Conservation (phyloP, 1,140 invertebrate species). For the Melitaea cinxia region DNA sequence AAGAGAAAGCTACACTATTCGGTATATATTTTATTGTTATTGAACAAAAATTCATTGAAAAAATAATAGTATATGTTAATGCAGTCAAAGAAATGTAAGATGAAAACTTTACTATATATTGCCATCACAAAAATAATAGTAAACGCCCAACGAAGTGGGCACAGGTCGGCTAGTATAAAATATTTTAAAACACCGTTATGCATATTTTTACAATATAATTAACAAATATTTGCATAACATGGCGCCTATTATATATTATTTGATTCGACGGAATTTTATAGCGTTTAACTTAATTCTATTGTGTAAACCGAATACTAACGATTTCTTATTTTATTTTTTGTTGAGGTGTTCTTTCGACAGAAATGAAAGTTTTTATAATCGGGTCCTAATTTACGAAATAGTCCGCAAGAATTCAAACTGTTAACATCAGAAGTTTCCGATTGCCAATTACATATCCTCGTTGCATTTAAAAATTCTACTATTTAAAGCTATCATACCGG, state of each 20-base stretch:
- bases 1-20: no score
- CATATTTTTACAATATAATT: constrained; percentile 22
- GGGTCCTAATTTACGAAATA: neutral
- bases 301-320: constrained; percentile 12
- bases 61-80: no score
- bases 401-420: neutral
- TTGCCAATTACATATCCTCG: no score
- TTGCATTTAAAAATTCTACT: no score
- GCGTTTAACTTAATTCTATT: constrained; percentile 19
- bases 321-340: neutral
- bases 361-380: neutral
- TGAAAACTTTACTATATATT: no score
- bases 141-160: no score
- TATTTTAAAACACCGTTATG: constrained; percentile 12
- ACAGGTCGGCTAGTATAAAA: no score
- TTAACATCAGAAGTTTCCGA: neutral
- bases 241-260: constrained; percentile 28
- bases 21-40: no score
- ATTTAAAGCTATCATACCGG: no score
- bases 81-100: no score
- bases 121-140: no score
- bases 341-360: neutral
- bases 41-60: no score
- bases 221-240: constrained; percentile 17
- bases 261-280: constrained; percentile 10